Evolutionary conservation across 2,888 invertebrate genomes (phyloP), one percentile per base, ranked within the genome.

Genomic region (Encarsia formosa): DNA sequence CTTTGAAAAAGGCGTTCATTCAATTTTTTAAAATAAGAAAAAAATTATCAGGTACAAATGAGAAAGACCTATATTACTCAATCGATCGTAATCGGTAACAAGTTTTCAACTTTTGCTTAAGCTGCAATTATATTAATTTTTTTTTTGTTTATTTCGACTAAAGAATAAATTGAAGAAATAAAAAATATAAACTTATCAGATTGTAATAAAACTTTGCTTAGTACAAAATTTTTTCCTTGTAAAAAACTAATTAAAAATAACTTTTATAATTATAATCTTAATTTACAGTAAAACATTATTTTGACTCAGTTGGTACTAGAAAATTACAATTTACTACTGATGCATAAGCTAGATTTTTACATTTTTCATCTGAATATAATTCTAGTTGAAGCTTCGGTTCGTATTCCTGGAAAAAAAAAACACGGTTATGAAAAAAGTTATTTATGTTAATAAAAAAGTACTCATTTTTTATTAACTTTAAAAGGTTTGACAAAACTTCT

Each of bases 271-370:
- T n/a, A n/a, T n/a, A n/a, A n/a, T n/a, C n/a, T n/a, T n/a, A n/a
- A n/a, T n/a, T n/a, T n/a, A n/a, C n/a, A n/a, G n/a, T n/a, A n/a
- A n/a, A n/a, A n/a, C 19, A 26, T 42, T 15, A 18, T 35, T 52
- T 19, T 42, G 32, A 19, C 8, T 52, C 31, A 18, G 44, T 34
- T 2, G 35, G 6, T 43, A 44, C 31, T 9, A 54, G 59, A 4
- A 62, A 41, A 35, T 62, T 61, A 16, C 62, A 46, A 45, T 66
- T 48, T 11, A 69, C 60, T 2, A 68, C 57, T 0, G 56, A 39
- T 18, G 46, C 51, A 15, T 67, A 66, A 1, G 61, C 37, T 6
- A 68, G 52, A 16, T 57, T 5, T 15, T 52, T 48, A 13, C 60
- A 60, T 1, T 52, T 49, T 34, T 57, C 29, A 6, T 69, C 60